Percentiles rank a stretch among this genome's conserved stretches.
Evolutionary conservation across 2,888 invertebrate genomes (phyloP).

Genomic region (Amphiduros pacificus): DNA sequence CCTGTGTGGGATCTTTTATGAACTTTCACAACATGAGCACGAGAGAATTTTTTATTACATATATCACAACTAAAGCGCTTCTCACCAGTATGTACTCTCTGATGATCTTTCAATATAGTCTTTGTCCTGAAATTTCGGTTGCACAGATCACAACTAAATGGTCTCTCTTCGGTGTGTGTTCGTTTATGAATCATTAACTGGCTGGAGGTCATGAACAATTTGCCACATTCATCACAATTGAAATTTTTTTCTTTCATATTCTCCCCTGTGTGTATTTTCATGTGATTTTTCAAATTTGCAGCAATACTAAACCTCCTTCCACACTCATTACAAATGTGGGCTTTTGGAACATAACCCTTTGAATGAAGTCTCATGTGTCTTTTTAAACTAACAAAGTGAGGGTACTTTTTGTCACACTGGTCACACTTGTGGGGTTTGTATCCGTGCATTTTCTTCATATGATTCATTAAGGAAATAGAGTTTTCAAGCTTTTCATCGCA

Average conservation of each 20-base stretch:
- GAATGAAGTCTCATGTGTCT: not conserved
- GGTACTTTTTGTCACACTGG: not conserved
- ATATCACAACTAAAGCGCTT: not conserved
- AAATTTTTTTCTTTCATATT: too few species aligned
- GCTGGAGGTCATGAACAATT: not conserved
- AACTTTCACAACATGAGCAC: not conserved
- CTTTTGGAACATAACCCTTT: constrained; percentile 1
- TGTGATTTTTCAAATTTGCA: not conserved
- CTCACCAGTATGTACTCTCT: constrained; percentile 1
- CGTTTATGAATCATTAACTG: not conserved
- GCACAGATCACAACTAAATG: not conserved
- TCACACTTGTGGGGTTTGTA: too few species aligned
- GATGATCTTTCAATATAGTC: not conserved
- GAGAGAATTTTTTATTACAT: not conserved
- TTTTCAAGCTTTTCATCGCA: too few species aligned
- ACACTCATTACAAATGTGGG: not conserved
- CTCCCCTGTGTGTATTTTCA: constrained; percentile 1
- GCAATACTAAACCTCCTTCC: not conserved
- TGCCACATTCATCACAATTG: constrained; percentile 1
- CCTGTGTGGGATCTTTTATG: not conserved
- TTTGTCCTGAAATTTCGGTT: not conserved
- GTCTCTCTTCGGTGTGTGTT: constrained; percentile 12
- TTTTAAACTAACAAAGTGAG: not conserved
- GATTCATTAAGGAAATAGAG: too few species aligned
- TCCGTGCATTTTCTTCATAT: too few species aligned